These are phyloP conservation scores for Zootermopsis nevadensis DNA, from an alignment of 2,888 invertebrate genomes.

Conservation along the genomic window DNA sequence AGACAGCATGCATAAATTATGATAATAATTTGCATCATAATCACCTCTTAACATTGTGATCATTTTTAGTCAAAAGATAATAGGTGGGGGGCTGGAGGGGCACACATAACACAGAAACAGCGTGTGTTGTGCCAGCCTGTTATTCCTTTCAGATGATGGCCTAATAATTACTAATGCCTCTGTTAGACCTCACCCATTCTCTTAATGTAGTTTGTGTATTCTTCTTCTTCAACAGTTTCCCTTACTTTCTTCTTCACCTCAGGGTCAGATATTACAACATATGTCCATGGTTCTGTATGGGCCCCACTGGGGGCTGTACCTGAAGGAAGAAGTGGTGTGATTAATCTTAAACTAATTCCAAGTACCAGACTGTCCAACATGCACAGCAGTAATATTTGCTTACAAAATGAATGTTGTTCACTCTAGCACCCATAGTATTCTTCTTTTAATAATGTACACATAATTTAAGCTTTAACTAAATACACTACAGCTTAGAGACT, in stretches of 20 bases:
- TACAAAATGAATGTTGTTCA: too few relatives aligned
- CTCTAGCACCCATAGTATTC: too few relatives aligned
- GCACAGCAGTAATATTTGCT: neutral
- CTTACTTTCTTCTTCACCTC: constrained; percentile 77
- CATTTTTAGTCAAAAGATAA: neutral
- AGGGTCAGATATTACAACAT: constrained; percentile 76
- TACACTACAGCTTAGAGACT: too few relatives aligned
- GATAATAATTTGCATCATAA: too few relatives aligned
- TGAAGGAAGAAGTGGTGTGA: constrained; percentile 64
- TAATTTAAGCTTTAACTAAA: too few relatives aligned
- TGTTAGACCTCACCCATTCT: constrained; percentile 76
- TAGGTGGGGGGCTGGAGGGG: neutral
- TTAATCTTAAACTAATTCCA: too few relatives aligned
- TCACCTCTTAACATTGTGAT: too few relatives aligned
- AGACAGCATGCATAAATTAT: too few relatives aligned
- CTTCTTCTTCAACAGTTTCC: constrained; percentile 87
- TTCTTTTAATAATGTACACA: too few relatives aligned
- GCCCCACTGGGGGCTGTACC: constrained; percentile 97
- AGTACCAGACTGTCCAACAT: too few relatives aligned
- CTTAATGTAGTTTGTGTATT: constrained; percentile 83
- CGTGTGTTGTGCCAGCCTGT: too few relatives aligned
- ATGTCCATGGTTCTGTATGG: constrained; percentile 96
- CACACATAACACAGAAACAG: neutral
- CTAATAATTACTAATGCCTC: neutral
- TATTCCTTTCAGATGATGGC: too few relatives aligned